Evolutionary conservation across 2,113 vertebrate genomes (phyloP), one percentile per base, ranked within the genome.

Genomic region (Ophiodon elongatus): DNA sequence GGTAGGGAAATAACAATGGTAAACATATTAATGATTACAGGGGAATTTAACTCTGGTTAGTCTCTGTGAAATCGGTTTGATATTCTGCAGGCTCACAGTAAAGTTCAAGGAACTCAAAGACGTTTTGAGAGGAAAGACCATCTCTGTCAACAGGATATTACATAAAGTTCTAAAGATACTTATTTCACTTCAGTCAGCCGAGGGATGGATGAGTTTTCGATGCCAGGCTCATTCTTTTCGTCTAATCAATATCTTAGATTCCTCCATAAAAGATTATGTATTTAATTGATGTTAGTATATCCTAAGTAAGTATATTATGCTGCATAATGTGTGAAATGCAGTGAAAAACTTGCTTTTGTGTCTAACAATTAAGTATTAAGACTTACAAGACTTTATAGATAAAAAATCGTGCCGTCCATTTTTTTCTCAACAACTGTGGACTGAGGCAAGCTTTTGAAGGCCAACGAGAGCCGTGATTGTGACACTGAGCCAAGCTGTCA

Each of bases 401-500:
- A 50, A 45, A 73, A n/a, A 64, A 54, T 78, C 0, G 7, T 59
- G 19, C 29, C 27, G 45, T 41, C 11, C 7, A 2, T 68, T 54
- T 70, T 68, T 64, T 71, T 60, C 11, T n/a, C 2, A 63, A 67
- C 52, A 71, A 74, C 68, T 21, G 17, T 29, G 33, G 10, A 47
- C 60, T 68, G 14, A 23, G 63, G 65, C 78, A 73, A 77, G 54
- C 62, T 52, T 21, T 73, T 47, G 65, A 79, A 90, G 71, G 72
- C 78, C 64, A 45, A 71, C 75, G 29, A 60, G 77, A 45, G 68
- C 84, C 59, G 90, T 33, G 37, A 79, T 37, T 29, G 43, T 67
- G 88, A 92, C 91, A 86, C 63, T 31, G 85, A 87, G 86, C 69
- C 85, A 80, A 91, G 88, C 90, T 92, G 93, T 92, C 91, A 90